Evolutionary conservation across 2,113 vertebrate genomes (phyloP).

Genomic region (Rutilus rutilus): DNA sequence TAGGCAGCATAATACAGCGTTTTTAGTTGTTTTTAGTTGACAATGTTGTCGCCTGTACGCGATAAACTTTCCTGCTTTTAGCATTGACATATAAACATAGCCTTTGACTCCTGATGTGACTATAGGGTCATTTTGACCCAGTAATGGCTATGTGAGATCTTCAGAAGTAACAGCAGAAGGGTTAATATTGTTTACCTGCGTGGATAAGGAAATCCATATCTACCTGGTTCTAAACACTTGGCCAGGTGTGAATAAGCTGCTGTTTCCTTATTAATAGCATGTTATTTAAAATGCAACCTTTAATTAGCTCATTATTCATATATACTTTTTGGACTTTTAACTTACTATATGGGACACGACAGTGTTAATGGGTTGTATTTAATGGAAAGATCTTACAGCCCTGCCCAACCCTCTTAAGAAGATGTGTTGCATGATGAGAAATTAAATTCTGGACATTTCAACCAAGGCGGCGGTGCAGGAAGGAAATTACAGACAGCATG

Average conservation of each 20-base stretch:
- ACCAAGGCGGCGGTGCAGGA: slow-evolving; percentile 60
- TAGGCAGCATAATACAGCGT: no score
- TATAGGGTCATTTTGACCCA: neutral
- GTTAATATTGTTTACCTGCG: neutral
- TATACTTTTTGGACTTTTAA: neutral
- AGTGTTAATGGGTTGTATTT: neutral
- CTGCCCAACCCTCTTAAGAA: slow-evolving; percentile 60
- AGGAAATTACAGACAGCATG: slow-evolving; percentile 63
- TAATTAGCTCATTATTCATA: neutral
- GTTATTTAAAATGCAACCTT: neutral
- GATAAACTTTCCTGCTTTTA: no score
- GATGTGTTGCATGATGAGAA: slow-evolving; percentile 61
- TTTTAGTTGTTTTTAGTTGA: no score
- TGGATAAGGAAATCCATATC: neutral
- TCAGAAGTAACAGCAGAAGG: neutral
- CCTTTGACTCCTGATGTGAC: neutral
- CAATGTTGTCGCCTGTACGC: no score
- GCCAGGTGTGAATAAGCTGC: neutral
- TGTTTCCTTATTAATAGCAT: neutral
- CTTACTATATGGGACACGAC: neutral
- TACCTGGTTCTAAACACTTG: neutral
- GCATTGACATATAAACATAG: no score
- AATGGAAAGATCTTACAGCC: slow-evolving; percentile 45
- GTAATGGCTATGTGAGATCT: neutral
- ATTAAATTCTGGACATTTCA: slow-evolving; percentile 70